Base-by-base conservation (phyloP, 1,140 invertebrate species). In the Drosophila sp. region DNA sequence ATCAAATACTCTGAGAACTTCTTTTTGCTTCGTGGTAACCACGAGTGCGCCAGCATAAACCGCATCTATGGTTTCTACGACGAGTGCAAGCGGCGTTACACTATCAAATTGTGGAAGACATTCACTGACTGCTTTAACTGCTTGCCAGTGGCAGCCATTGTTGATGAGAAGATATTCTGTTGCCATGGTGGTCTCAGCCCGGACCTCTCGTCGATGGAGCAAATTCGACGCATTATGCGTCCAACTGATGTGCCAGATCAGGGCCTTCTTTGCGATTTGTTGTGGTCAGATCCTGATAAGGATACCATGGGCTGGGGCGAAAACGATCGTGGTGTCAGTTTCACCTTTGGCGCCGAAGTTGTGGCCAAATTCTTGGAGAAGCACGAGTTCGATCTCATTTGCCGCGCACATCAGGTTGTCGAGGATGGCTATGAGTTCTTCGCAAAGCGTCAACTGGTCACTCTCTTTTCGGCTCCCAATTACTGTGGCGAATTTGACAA, bases 401-500 rank as follows among this genome's bases (percentile, higher is more conserved):
- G 98, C 92, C 95, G 98, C 87, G 98, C 98, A 46, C 98, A 99
- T 94, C 98, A 99, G 94, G 98, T 99, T 11, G 98, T 99, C 1
- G 98, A 99, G 93, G 98, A 99, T 93, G 98, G 98, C 4, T 99
- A 99, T 92, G 98, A 99, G 93, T 99, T 99, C 92, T 99, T 99
- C 91, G 98, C 98, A 1, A 99, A 99, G 93, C 94, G 98, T 80
- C 98, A 99, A 90, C 93, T 99, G 69, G 99, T 99, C 14, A 99
- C 99, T 7, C 93, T 99, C 16, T 99, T 99, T 91, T 97, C 96
- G 6, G 97, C 99, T 36, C 99, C 99, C 16, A 99, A 99, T 93
- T 99, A 99, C 92, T 99, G 99, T 93, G 94, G 94, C 54, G 99
- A 99, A 94, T 99, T 99, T 92, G 99, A 99, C 92, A 99, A 99